phyloP scores from a whole-genome alignment of 2,797 vertebrate species.

The Chaetodon trifasciatus region DNA sequence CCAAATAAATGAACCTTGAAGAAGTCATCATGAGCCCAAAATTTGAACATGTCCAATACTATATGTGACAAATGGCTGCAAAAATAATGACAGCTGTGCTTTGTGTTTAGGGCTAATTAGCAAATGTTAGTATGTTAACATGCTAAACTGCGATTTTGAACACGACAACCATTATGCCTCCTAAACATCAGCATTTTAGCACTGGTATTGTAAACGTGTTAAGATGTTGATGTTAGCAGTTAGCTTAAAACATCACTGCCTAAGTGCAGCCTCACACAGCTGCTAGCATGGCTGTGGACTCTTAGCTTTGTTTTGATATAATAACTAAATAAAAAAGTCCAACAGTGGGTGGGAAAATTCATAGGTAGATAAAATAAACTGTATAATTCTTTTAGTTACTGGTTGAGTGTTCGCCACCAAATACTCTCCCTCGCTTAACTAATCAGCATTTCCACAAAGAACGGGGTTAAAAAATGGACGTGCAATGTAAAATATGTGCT shows the following conservation, averaged over 20 bases:
- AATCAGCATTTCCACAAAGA: constrained; percentile 4
- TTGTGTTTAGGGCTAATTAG: not conserved
- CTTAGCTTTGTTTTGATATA: too few relatives aligned
- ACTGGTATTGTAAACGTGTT: too few relatives aligned
- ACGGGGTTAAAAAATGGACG: constrained; percentile 3
- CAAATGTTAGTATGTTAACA: not conserved
- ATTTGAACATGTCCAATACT: not conserved
- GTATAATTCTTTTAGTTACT: not conserved
- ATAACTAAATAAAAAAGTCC: too few relatives aligned
- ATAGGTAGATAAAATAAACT: not conserved
- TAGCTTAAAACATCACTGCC: too few relatives aligned
- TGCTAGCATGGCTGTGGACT: too few relatives aligned
- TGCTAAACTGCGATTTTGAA: not conserved
- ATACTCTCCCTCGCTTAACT: not conserved
- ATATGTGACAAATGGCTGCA: not conserved
- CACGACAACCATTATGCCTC: not conserved
- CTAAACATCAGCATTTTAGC: not conserved
- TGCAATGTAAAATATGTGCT: not conserved
- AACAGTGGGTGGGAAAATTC: too few relatives aligned
- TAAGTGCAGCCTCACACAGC: too few relatives aligned
- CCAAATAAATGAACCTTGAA: too few relatives aligned
- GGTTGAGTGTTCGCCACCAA: not conserved
- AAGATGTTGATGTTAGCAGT: too few relatives aligned
- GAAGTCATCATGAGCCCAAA: too few relatives aligned
- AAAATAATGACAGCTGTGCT: not conserved